A percentile compares a stretch with the other conserved stretches of the same genome.
Conservation (phyloP, 2,797 vertebrate species). For the Amazonetta brasiliensis region DNA sequence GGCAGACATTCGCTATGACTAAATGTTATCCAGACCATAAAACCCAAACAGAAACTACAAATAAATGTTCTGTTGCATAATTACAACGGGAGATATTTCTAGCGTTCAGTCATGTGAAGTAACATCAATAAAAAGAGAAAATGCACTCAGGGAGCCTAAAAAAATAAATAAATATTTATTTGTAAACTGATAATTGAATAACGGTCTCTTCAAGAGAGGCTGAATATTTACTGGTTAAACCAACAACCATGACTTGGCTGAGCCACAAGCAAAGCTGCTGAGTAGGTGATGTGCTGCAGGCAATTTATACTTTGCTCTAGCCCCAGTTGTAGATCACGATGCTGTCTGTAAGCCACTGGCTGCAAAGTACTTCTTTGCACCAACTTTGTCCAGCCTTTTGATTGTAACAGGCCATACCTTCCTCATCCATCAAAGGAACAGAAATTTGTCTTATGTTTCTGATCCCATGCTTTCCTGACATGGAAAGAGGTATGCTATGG, state of each 20-base stretch:
- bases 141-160: background rate
- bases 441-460: background rate
- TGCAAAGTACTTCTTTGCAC: background rate
- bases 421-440: background rate
- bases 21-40: conserved; percentile 25
- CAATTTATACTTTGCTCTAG: background rate
- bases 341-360: background rate
- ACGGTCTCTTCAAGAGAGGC: background rate
- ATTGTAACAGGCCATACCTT: background rate
- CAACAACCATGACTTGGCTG: background rate
- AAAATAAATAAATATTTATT: conserved; percentile 13
- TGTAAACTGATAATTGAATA: background rate
- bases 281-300: background rate
- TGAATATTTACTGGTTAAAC: background rate
- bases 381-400: background rate
- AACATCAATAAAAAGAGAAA: background rate
- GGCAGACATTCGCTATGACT: background rate
- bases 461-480: background rate
- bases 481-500: background rate
- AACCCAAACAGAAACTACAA: conserved; percentile 16
- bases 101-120: background rate
- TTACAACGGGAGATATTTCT: conserved; percentile 18
- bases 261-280: background rate
- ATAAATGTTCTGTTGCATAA: background rate
- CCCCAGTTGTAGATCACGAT: background rate